Conservation (phyloP, 2,113 vertebrate species). For the Coracopsis vasa region DNA sequence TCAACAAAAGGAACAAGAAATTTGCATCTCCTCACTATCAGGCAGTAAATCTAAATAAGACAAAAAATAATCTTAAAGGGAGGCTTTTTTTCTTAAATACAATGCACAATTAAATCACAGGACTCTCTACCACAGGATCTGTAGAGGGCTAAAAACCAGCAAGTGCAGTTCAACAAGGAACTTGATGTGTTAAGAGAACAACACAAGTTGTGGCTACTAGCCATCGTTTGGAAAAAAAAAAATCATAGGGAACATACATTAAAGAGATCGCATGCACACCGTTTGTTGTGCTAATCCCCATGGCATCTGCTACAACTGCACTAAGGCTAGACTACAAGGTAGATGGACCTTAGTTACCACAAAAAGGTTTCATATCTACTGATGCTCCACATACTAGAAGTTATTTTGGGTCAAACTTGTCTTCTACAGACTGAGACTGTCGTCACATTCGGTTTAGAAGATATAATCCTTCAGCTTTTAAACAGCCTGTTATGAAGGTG, state of each 20-base stretch:
- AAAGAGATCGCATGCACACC: not conserved
- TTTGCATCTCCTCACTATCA: not conserved
- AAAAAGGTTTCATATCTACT: not conserved
- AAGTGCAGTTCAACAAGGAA: not conserved
- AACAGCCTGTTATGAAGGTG: not conserved
- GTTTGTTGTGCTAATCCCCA: not conserved
- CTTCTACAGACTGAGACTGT: not conserved
- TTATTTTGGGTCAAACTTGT: not conserved
- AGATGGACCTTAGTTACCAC: not conserved
- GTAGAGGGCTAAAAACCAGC: not conserved
- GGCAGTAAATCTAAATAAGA: not conserved
- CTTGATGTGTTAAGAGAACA: not conserved
- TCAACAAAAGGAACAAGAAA: not conserved
- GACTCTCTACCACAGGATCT: not conserved
- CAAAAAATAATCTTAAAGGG: not conserved
- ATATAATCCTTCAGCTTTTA: not conserved
- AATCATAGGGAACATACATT: not conserved
- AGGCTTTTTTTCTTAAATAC: not conserved
- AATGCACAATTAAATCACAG: not conserved
- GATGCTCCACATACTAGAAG: not conserved
- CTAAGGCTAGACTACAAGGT: not conserved
- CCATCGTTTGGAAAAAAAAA: not conserved
- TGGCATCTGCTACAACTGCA: not conserved
- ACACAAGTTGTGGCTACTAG: not conserved
- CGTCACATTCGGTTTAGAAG: not conserved